A percentile compares a stretch with the other conserved stretches of the same genome.
These are phyloP conservation scores for Lepidurus apus DNA, from an alignment of 1,140 invertebrate species.

Conservation along the genomic window DNA sequence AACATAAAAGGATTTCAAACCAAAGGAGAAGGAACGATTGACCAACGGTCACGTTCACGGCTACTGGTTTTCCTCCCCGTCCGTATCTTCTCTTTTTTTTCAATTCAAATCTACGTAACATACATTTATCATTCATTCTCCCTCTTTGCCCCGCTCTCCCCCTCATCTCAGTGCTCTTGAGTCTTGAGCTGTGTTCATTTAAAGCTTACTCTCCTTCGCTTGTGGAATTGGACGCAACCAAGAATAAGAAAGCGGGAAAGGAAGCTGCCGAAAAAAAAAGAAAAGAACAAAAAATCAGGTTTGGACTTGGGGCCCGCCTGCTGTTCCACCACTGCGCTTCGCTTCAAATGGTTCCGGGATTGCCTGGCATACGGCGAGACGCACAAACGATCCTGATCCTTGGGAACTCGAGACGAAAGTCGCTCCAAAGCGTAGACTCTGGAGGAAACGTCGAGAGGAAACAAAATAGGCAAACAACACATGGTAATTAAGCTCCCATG, in stretches of 20 bases:
- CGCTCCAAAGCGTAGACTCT: background rate
- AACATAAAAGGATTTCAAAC: conserved; percentile 22
- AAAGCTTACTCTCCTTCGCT: background rate
- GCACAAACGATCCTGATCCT: background rate
- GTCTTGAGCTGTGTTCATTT: background rate
- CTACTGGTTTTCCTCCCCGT: background rate
- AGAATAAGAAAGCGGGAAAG: background rate
- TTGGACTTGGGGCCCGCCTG: background rate
- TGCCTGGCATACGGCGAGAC: background rate
- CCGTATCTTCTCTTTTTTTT: background rate
- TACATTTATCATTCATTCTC: background rate
- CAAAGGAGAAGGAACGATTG: background rate
- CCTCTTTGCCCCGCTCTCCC: background rate
- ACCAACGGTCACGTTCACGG: conserved; percentile 16
- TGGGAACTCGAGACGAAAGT: background rate
- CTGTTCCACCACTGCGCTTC: background rate
- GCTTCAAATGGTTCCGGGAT: background rate
- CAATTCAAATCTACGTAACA: background rate
- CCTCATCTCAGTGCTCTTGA: background rate
- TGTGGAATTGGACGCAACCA: background rate
- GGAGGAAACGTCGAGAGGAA: background rate
- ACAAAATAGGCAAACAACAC: conserved; percentile 10
- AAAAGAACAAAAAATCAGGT: conserved; percentile 1
- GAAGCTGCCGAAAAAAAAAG: background rate
- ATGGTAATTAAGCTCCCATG: conserved; percentile 17